Evolutionary conservation across 2,888 invertebrate species (phyloP), one percentile per base, ranked within the genome.

Genomic region (Agrypnus murinus): DNA sequence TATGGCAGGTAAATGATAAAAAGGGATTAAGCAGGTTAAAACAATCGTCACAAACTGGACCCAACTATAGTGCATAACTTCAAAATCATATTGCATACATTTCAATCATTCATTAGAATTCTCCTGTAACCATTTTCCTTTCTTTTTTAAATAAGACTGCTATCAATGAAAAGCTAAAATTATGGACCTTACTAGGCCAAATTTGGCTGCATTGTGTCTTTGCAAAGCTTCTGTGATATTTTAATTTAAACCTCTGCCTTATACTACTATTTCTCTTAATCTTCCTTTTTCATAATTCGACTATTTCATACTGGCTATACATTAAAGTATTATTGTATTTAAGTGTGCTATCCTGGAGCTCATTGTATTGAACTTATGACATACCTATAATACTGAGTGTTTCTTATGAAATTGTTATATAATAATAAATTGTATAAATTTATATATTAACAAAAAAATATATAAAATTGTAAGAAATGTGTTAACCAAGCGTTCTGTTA

Each of bases 401-500:
- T 63, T 69, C 69, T 69, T 69, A 69, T 69, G 69, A 65, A 69
- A 36, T 63, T 63, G 68, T 69, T 69, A 63, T 57, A 38, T 12
- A 7, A 38, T 17, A 62, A 45, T 43, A 66, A 66, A 46, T 65
- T 65, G 65, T 65, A 55, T 34, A 40, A 53, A 62, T 68, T 68
- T 68, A 62, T 62, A 62, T n/a, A n/a, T 25, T 2, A 25, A 25
- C 46, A 46, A 40, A 34, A 55, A 59, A 50, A 19, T 38, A 31
- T 15, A 40, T 40, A 38, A 17, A 36, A 53, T n/a, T 53, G 59
- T 68, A 57, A 14, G 19, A 66, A 66, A 53, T 57, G 53, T 65
- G 45, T 46, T 45, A 38, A 9, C 43, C 19, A 45, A 57, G 5
- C 25, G 43, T 65, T 65, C 32, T 65, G 43, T 66, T 63, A 63